phyloP scores from a whole-genome alignment of 2,888 invertebrate genomes.

The Blastobasis adustella region DNA sequence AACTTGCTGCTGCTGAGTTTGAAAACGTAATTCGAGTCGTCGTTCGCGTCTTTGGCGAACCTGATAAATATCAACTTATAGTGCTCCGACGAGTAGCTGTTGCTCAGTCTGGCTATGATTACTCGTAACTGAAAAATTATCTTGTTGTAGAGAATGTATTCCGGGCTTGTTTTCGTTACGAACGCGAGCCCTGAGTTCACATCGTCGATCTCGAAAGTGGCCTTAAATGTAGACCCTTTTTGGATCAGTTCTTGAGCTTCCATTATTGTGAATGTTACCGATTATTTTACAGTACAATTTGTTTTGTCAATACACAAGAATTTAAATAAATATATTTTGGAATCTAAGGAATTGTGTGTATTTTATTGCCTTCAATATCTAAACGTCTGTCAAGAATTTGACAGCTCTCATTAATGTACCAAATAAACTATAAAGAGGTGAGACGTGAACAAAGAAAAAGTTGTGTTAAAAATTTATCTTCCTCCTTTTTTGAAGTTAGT shows the following conservation, averaged over 20 bases:
- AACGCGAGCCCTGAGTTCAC: background rate
- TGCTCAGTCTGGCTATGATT: background rate
- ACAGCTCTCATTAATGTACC: too few relatives aligned
- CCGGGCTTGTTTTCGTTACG: background rate
- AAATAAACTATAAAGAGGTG: too few relatives aligned
- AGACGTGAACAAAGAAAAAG: too few relatives aligned
- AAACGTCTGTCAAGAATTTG: too few relatives aligned
- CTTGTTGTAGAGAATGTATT: background rate
- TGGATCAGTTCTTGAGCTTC: background rate
- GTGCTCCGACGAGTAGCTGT: constrained; percentile 1
- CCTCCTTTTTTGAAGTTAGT: too few relatives aligned
- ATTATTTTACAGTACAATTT: too few relatives aligned
- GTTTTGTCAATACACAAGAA: too few relatives aligned
- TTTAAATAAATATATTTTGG: too few relatives aligned
- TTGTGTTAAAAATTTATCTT: too few relatives aligned
- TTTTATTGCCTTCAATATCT: too few relatives aligned
- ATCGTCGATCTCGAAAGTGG: background rate
- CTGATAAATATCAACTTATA: background rate
- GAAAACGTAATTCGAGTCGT: background rate
- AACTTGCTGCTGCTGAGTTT: constrained; percentile 1
- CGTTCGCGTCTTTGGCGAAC: background rate
- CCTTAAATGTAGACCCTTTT: background rate
- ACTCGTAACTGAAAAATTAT: constrained; percentile 1
- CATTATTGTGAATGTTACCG: background rate
- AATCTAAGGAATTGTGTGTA: too few relatives aligned